Percentiles rank a stretch among this genome's conserved stretches.
Evolutionary conservation across 2,797 vertebrate species (phyloP).

Genomic region (Gila robusta): DNA sequence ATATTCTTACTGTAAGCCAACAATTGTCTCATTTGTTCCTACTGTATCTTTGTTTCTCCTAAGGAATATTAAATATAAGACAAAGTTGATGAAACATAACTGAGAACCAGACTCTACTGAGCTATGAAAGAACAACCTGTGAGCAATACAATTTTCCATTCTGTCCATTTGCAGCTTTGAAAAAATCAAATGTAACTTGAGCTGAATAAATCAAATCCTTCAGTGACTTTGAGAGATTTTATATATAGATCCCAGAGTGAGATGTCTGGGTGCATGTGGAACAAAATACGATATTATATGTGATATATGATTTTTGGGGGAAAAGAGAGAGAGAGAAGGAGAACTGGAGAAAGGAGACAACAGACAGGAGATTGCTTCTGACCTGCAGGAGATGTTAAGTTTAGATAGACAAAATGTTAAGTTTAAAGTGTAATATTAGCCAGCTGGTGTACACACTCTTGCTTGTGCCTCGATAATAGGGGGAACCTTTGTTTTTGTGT

Average conservation of each 20-base stretch:
- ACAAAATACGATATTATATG: conserved; percentile 44
- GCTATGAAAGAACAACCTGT: conserved; percentile 10
- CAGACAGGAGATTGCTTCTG: conserved; percentile 65
- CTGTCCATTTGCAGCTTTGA: background rate
- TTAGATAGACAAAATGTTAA: conserved; percentile 41
- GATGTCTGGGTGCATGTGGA: background rate
- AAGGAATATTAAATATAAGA: conserved; percentile 13
- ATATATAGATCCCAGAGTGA: background rate
- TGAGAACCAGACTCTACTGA: background rate
- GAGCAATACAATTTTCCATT: conserved; percentile 12
- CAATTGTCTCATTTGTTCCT: background rate
- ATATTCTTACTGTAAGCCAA: background rate
- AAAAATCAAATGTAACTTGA: conserved; percentile 22
- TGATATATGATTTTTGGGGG: conserved; percentile 54
- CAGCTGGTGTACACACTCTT: conserved; percentile 52
- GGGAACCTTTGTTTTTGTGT: conserved; percentile 34
- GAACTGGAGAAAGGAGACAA: conserved; percentile 46
- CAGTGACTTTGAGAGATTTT: conserved; percentile 4
- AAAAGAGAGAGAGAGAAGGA: conserved; percentile 19
- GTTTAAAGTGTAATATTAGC: conserved; percentile 59
- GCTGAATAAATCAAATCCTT: conserved; percentile 12
- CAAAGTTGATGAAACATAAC: background rate
- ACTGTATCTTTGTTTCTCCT: background rate
- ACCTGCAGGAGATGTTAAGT: conserved; percentile 60
- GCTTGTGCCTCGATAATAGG: conserved; percentile 44